Evolutionary conservation across 1,140 invertebrate genomes (phyloP).

Genomic region (Drosophila sturtevanti): DNA sequence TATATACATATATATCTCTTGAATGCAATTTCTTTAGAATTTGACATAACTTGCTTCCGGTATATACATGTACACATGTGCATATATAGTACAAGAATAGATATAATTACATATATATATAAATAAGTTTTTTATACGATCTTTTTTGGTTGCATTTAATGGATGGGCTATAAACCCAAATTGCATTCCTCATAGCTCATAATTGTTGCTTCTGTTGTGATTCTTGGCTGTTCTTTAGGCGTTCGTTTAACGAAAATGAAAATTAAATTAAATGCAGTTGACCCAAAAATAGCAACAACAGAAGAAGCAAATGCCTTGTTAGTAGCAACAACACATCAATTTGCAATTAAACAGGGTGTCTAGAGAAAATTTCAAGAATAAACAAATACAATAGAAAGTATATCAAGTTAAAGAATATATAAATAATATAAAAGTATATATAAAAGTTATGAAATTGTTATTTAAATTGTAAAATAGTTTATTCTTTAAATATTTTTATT

Average conservation of each 20-base stretch:
- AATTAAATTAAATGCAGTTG: slow-evolving; percentile 75
- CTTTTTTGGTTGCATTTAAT: slow-evolving; percentile 24
- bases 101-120: not conserved
- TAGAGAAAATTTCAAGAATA: no score
- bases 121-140: not conserved
- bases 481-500: no score
- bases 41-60: not conserved
- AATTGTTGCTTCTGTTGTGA: slow-evolving; percentile 39
- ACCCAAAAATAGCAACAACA: slow-evolving; percentile 62
- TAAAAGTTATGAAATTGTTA: no score
- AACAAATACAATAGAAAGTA: no score
- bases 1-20: no score
- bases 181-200: slow-evolving; percentile 65
- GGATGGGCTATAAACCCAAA: slow-evolving; percentile 62
- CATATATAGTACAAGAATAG: not conserved
- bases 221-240: slow-evolving; percentile 42
- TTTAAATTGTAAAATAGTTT: no score
- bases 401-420: no score
- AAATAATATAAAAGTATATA: no score
- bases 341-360: not conserved
- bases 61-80: not conserved
- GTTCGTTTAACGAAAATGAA: slow-evolving; percentile 67
- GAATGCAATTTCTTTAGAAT: no score
- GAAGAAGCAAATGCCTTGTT: slow-evolving; percentile 17
- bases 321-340: slow-evolving; percentile 15